phyloP scores from a whole-genome alignment of 2,113 vertebrate species.

The Phycodurus eques region DNA sequence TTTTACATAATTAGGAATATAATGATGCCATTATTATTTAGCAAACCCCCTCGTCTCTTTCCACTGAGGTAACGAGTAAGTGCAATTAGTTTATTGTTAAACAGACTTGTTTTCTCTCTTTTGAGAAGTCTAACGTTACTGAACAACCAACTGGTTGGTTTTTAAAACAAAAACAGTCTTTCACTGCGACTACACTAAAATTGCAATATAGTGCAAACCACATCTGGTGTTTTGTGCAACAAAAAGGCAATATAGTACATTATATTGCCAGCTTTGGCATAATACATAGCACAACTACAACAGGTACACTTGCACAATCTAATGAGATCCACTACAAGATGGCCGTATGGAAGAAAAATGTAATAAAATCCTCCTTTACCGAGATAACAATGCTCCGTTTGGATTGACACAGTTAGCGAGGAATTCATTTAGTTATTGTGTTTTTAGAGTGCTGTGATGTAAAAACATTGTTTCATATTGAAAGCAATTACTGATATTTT shows the following conservation, averaged over 20 bases:
- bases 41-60: neutral
- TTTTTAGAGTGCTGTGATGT: too few species aligned
- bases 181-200: neutral
- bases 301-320: too few species aligned
- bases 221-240: neutral
- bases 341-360: too few species aligned
- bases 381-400: too few species aligned
- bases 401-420: too few species aligned
- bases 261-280: too few species aligned
- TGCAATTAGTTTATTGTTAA: neutral
- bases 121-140: neutral
- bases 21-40: neutral
- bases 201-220: neutral
- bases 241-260: neutral
- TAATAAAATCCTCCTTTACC: too few species aligned
- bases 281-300: too few species aligned
- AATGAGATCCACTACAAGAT: too few species aligned
- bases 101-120: neutral
- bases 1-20: constrained; percentile 29
- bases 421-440: too few species aligned
- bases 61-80: neutral
- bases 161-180: neutral
- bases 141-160: neutral
- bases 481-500: too few species aligned
- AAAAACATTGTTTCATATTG: too few species aligned